Conservation (phyloP, 2,113 vertebrate genomes). For the Psilopogon haemacephalus region DNA sequence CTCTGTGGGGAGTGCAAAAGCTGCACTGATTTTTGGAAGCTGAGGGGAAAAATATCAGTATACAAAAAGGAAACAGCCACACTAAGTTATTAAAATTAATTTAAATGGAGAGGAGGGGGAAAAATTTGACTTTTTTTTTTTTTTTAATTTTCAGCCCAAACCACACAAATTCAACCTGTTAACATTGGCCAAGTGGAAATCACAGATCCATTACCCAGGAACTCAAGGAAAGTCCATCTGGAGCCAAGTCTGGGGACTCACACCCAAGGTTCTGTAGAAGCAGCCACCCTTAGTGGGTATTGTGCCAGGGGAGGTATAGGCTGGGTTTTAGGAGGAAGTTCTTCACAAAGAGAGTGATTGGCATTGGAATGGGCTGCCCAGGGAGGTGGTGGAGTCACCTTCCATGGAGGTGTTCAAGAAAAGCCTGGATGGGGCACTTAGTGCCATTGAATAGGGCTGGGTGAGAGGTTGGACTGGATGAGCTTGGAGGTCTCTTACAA, state of each 20-base stretch:
- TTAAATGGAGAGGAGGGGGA: not conserved
- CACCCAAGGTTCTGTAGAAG: not conserved
- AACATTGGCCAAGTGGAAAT: not conserved
- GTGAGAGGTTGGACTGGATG: too few relatives aligned
- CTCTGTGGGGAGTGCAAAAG: not conserved
- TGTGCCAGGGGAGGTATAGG: too few relatives aligned
- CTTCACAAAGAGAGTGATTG: too few relatives aligned
- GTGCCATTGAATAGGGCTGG: too few relatives aligned
- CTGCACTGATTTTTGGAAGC: not conserved
- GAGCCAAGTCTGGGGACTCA: not conserved
- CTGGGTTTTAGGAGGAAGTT: too few relatives aligned
- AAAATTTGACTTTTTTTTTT: fast-evolving
- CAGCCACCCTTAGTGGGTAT: not conserved
- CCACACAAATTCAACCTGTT: not conserved
- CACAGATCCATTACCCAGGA: not conserved
- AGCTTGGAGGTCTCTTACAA: too few relatives aligned
- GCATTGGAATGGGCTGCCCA: too few relatives aligned
- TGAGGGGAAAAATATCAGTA: not conserved
- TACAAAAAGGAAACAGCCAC: not conserved
- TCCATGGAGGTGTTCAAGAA: too few relatives aligned
- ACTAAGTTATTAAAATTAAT: not conserved
- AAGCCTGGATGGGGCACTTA: too few relatives aligned
- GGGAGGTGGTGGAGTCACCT: too few relatives aligned
- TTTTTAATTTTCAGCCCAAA: not conserved
- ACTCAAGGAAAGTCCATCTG: not conserved